Conservation (phyloP, 2,797 vertebrate species). For the Odontamblyopus rebecca region DNA sequence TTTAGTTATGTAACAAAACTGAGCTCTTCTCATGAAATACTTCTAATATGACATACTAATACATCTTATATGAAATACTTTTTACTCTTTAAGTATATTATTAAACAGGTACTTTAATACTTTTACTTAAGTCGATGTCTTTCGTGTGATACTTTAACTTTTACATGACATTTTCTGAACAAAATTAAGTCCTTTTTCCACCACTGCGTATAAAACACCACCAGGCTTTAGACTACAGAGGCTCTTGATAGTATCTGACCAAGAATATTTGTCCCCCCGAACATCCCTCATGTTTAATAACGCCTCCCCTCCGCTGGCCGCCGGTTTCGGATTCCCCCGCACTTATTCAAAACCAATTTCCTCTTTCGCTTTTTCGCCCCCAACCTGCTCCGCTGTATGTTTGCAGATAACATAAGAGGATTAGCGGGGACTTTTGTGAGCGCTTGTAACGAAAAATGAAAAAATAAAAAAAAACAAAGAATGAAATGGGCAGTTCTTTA, state of each 20-base stretch:
- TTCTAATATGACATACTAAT: too few species aligned
- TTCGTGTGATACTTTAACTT: too few species aligned
- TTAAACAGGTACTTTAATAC: too few species aligned
- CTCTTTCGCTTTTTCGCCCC: slow-evolving; percentile 13
- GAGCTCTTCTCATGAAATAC: too few species aligned
- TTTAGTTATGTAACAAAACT: too few species aligned
- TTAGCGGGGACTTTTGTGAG: slow-evolving; percentile 16
- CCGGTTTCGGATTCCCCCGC: slow-evolving; percentile 48
- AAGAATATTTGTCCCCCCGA: slow-evolving; percentile 79
- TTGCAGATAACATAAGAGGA: slow-evolving; percentile 16
- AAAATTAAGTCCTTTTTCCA: too few species aligned
- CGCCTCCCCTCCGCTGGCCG: slow-evolving; percentile 21
- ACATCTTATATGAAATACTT: too few species aligned
- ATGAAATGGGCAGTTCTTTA: slow-evolving; percentile 1
- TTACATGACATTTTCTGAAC: too few species aligned
- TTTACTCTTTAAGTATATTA: too few species aligned
- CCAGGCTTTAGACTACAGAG: too few species aligned
- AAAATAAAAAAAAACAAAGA: slow-evolving; percentile 1
- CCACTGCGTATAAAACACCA: too few species aligned
- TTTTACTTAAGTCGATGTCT: too few species aligned
- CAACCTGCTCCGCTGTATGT: slow-evolving; percentile 11
- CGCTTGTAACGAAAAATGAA: slow-evolving; percentile 1
- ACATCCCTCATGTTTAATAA: slow-evolving; percentile 62
- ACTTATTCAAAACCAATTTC: slow-evolving; percentile 12
- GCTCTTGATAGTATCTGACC: slow-evolving; percentile 77